phyloP scores from a whole-genome alignment of 2,113 vertebrate genomes.

The Montifringilla adamsi region DNA sequence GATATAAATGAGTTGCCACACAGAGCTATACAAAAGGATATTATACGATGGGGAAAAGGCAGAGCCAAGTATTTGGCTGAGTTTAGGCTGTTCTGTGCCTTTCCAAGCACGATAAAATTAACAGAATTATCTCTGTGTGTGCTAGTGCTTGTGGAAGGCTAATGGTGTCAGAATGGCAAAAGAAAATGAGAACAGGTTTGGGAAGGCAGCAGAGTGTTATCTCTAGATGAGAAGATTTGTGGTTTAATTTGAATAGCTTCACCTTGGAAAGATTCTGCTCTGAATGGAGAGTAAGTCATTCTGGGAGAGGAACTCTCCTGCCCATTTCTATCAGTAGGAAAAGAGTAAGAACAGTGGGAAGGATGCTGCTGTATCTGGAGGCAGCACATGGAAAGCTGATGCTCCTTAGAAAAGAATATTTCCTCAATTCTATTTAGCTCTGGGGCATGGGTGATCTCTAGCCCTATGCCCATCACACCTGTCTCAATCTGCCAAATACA shows the following conservation, averaged over 20 bases:
- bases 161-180: slow-evolving; percentile 13
- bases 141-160: background rate
- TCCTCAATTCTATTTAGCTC: background rate
- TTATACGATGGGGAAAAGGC: background rate
- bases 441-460: background rate
- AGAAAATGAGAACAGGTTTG: background rate
- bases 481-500: background rate
- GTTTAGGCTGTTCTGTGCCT: background rate
- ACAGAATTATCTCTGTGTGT: slow-evolving; percentile 1
- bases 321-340: background rate
- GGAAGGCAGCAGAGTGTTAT: background rate
- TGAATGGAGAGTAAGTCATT: background rate
- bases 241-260: slow-evolving; percentile 11
- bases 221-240: slow-evolving; percentile 24
- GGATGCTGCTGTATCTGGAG: background rate
- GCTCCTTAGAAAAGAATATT: background rate
- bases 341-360: background rate
- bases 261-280: background rate
- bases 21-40: background rate
- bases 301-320: background rate
- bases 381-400: background rate
- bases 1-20: slow-evolving; percentile 2
- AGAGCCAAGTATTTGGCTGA: slow-evolving; percentile 28
- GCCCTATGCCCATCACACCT: background rate
- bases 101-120: slow-evolving; percentile 23